Percentiles rank a stretch among this genome's conserved stretches.
These are phyloP conservation scores for Megaleporinus macrocephalus DNA, from an alignment of 2,113 vertebrate species.

Conservation along the genomic window DNA sequence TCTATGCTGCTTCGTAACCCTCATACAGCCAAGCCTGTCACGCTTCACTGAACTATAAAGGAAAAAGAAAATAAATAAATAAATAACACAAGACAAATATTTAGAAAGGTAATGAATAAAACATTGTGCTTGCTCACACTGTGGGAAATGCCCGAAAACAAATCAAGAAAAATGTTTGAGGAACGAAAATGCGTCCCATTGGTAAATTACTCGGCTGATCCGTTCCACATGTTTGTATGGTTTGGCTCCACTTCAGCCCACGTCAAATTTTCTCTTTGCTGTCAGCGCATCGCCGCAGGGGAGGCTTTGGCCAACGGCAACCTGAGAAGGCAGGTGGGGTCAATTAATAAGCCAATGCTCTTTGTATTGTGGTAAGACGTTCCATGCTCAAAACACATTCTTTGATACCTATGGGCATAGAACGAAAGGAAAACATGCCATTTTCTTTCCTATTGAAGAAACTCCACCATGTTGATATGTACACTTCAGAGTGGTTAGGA, in stretches of 20 bases:
- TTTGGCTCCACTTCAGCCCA: background rate
- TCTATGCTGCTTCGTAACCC: background rate
- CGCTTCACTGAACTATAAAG: background rate
- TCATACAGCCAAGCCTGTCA: background rate
- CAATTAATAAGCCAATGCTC: background rate
- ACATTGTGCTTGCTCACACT: background rate
- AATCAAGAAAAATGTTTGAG: background rate
- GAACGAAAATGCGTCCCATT: background rate
- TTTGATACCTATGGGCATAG: background rate
- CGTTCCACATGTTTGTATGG: constrained; percentile 22
- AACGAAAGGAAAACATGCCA: background rate
- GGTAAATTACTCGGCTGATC: background rate
- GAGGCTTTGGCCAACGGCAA: background rate
- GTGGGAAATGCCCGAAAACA: background rate
- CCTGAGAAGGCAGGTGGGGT: background rate
- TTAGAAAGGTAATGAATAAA: background rate
- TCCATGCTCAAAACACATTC: background rate
- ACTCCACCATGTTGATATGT: no score
- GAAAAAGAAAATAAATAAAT: no score
- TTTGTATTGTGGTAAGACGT: background rate
- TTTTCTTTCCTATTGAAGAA: no score
- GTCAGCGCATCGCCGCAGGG: background rate
- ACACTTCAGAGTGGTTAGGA: no score
- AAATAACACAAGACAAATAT: background rate
- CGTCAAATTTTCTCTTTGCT: background rate